Conservation (phyloP, 2,113 vertebrate genomes). For the Plotosus lineatus region DNA sequence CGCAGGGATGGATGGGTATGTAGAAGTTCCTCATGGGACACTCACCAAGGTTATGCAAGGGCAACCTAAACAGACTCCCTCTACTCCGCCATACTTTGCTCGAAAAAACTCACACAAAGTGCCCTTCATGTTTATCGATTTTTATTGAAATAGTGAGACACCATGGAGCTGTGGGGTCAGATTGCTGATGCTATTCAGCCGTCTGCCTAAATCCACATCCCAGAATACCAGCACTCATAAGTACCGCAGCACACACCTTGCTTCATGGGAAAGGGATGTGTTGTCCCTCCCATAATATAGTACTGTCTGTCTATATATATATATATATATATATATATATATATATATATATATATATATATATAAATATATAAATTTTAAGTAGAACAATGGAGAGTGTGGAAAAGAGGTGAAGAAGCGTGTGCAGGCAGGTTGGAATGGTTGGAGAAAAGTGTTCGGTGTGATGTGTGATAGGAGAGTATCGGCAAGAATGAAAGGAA, state of each 20-base stretch:
- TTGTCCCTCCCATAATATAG: neutral
- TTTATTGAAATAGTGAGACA: conserved; percentile 50
- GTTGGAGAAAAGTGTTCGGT: no score
- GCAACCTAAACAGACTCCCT: conserved; percentile 29
- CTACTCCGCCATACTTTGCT: neutral
- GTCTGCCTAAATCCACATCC: conserved; percentile 40
- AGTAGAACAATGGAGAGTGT: no score
- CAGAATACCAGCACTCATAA: conserved; percentile 16
- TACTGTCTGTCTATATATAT: no score
- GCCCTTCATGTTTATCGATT: conserved; percentile 56
- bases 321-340: no score
- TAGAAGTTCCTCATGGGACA: conserved; percentile 46
- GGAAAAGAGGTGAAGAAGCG: no score
- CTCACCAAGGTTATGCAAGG: conserved; percentile 55
- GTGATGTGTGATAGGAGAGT: no score
- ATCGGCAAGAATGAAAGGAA: no score
- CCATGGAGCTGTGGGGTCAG: conserved; percentile 47
- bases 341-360: no score
- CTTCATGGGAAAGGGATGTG: neutral
- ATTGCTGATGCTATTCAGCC: conserved; percentile 53
- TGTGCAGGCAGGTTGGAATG: no score
- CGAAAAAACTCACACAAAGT: conserved; percentile 39
- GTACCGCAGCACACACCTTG: conserved; percentile 13
- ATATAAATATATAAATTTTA: no score
- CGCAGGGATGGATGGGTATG: conserved; percentile 27